Evolutionary conservation across 1,140 invertebrate species (phyloP).

Genomic region (Akabosia matsudoensis): DNA sequence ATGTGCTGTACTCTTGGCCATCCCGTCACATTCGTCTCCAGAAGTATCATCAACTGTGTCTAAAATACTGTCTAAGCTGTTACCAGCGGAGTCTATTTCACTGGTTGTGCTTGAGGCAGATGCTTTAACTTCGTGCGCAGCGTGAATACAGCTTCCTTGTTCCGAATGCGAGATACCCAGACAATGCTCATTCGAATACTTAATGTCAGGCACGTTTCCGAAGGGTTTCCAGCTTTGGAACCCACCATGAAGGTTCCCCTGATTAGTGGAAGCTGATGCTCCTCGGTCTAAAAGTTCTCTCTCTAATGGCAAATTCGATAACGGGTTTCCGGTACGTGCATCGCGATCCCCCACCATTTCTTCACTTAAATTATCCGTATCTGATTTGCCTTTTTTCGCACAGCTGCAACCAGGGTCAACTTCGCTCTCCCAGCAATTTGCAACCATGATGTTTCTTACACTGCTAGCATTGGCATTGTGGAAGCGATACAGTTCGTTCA

Average conservation of each 20-base stretch:
- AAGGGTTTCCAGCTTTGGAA: conserved; percentile 57
- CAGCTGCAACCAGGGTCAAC: neutral
- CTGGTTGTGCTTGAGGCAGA: neutral
- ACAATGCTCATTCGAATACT: conserved; percentile 59
- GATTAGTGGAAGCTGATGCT: conserved; percentile 48
- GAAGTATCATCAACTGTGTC: neutral
- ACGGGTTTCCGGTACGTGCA: conserved; percentile 32
- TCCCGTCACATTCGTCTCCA: neutral
- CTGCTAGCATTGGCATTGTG: conserved; percentile 78
- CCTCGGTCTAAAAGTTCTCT: conserved; percentile 5
- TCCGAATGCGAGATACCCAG: neutral
- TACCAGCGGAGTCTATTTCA: neutral
- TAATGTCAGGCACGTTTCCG: conserved; percentile 58
- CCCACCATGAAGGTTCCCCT: conserved; percentile 53
- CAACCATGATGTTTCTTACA: conserved; percentile 70
- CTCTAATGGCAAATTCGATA: conserved; percentile 30
- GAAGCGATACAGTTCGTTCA: conserved; percentile 73
- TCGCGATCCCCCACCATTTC: neutral
- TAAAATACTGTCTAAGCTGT: neutral
- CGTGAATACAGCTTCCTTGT: neutral
- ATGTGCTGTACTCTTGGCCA: neutral
- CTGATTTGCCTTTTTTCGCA: neutral
- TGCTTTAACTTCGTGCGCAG: neutral
- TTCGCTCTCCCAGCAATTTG: conserved; percentile 59
- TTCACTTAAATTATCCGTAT: neutral